Conservation (phyloP, 2,797 vertebrate species). For the Oryzias dopingdopingensis region DNA sequence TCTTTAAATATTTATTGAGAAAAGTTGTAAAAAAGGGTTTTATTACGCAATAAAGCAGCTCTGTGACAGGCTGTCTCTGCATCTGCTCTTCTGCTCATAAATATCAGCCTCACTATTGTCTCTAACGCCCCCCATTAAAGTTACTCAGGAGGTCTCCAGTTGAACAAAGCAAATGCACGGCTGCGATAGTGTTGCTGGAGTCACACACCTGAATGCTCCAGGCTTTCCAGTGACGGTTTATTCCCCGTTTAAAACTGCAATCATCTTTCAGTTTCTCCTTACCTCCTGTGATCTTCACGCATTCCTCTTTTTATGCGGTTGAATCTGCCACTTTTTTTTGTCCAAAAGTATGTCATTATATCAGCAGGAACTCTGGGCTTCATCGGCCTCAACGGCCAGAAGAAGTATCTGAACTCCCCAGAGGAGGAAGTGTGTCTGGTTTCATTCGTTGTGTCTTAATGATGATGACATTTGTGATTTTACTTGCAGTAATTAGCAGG, state of each 20-base stretch:
- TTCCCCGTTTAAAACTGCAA: conserved; percentile 31
- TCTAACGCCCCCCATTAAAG: conserved; percentile 52
- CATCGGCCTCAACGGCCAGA: too few relatives aligned
- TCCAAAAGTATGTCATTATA: too few relatives aligned
- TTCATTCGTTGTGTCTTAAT: too few relatives aligned
- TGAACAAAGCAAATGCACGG: conserved; percentile 53
- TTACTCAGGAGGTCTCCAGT: conserved; percentile 48
- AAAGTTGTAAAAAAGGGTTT: conserved; percentile 2
- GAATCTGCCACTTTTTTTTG: too few relatives aligned
- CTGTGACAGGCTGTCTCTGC: conserved; percentile 25
- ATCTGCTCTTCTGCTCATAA: conserved; percentile 46
- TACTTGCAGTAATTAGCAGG: too few relatives aligned
- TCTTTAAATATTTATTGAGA: neutral
- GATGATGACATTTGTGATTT: too few relatives aligned
- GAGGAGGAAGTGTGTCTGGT: too few relatives aligned
- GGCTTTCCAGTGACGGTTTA: conserved; percentile 16
- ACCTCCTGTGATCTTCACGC: too few relatives aligned
- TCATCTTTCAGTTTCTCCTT: conserved; percentile 22
- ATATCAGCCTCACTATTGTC: conserved; percentile 30
- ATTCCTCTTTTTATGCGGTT: too few relatives aligned
- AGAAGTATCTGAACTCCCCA: too few relatives aligned
- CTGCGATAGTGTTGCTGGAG: conserved; percentile 32
- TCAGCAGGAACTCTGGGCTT: too few relatives aligned
- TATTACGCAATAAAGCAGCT: conserved; percentile 20
- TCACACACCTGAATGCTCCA: conserved; percentile 42